Base-by-base conservation (phyloP, 1,140 invertebrate species). In the Drosophila kurseongensis region DNA sequence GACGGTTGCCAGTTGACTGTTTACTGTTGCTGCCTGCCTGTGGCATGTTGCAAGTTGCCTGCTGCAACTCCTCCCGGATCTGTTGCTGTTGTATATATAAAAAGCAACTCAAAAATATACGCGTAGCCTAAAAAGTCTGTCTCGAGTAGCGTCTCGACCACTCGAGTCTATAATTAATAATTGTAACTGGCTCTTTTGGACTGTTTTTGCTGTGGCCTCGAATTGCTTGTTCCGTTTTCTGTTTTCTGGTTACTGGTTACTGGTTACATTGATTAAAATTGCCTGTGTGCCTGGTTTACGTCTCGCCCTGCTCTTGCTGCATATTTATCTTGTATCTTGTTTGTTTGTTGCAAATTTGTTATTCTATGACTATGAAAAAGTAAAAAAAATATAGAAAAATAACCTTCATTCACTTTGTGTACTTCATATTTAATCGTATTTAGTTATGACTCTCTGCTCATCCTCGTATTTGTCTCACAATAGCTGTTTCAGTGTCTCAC, bases 351-450 rank as follows among this genome's bases (percentile, higher is more conserved):
- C 44, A 89, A 89, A 89, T 89, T 89, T 89, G 84, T 89, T 89
- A 89, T 89, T 89, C 84, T 89, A 89, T 89, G 84, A 89, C 84
- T 90, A 89, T 89, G 84, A 89, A 89, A 88, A 89, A 89, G 85
- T 89, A 89, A 89, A 89, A 89, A 89, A 89, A 89, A 83, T 89
- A 89, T 89, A 89, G 84, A 89, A 89, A 89, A 89, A 89, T 89
- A 89, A 89, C 85, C 84, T 80, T 89, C 83, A 72, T 88, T 88
- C 84, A 89, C 74, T 89, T 89, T 84, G 85, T 84, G 80, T 89
- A 61, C 68, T 66, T 78, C 73, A 71, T 84, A 71, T 80, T 89
- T 67, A 58, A 56, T 75, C 72, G 54, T 75, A 68, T 65, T 67
- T 76, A 76, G 61, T 76, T 76, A 55, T 78, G 60, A 63, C 45